Evolutionary conservation across 2,113 vertebrate species (phyloP).

Genomic region (Gymnorhina tibicen): DNA sequence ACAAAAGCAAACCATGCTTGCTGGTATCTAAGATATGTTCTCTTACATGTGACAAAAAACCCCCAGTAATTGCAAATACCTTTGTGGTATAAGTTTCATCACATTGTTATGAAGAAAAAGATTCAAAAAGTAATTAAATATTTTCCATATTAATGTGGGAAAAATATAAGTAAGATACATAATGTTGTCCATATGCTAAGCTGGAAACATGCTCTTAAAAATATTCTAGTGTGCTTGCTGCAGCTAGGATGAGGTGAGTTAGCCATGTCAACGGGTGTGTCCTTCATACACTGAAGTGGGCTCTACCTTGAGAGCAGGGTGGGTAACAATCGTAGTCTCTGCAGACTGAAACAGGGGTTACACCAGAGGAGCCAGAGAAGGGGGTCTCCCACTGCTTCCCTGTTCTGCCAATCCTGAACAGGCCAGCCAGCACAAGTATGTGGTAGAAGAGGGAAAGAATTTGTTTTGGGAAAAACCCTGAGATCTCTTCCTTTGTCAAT

Average conservation of each 20-base stretch:
- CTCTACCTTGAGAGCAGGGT: background rate
- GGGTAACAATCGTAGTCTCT: background rate
- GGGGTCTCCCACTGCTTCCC: background rate
- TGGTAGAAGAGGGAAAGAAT: background rate
- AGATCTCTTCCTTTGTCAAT: background rate
- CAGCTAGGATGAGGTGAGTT: background rate
- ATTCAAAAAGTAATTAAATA: background rate
- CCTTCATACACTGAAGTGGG: background rate
- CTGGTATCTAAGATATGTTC: background rate
- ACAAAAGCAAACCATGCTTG: background rate
- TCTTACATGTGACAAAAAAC: accelerated
- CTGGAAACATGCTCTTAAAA: background rate
- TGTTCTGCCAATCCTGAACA: background rate
- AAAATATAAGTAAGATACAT: background rate
- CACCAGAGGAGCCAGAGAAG: background rate
- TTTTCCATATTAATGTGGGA: background rate
- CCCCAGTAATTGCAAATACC: background rate
- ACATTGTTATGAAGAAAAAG: background rate
- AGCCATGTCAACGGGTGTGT: background rate
- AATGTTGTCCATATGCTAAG: background rate
- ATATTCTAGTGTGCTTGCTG: background rate
- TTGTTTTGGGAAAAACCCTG: background rate
- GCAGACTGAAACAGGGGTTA: background rate
- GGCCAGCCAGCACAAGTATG: background rate
- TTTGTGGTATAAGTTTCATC: background rate